Evolutionary conservation across 2,113 vertebrate genomes (phyloP).

Genomic region (Arizona elegans): DNA sequence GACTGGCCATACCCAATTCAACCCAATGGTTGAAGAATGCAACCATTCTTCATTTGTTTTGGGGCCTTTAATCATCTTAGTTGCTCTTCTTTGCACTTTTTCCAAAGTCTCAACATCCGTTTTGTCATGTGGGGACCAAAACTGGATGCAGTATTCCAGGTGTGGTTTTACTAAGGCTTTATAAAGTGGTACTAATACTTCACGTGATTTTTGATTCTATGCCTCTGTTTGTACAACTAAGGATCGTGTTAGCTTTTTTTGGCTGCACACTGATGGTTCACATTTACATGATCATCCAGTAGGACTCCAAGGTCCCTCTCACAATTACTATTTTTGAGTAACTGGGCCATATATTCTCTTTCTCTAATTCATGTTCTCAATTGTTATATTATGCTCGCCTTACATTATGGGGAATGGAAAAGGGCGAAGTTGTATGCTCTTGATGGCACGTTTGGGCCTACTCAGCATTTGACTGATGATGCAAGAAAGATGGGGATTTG

Average conservation of each 20-base stretch:
- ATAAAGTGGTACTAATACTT: too few species aligned
- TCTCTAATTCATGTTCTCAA: not conserved
- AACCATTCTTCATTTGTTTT: not conserved
- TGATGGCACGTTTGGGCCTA: not conserved
- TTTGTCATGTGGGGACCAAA: not conserved
- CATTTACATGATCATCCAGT: too few species aligned
- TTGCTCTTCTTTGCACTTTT: not conserved
- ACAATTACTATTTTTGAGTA: too few species aligned
- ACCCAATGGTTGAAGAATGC: too few species aligned
- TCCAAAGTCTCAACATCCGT: not conserved
- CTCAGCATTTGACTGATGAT: not conserved
- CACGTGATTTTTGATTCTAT: too few species aligned
- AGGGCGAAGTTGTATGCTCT: not conserved
- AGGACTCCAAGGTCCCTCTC: too few species aligned
- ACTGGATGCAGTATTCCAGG: not conserved
- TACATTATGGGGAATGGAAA: not conserved
- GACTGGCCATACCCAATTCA: not conserved
- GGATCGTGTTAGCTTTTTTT: too few species aligned
- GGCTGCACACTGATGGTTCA: not conserved
- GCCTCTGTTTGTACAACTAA: too few species aligned
- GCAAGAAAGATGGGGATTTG: not conserved
- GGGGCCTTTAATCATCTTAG: not conserved
- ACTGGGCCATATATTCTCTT: not conserved
- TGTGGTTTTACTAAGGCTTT: too few species aligned
- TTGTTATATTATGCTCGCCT: too few species aligned